phyloP scores from a whole-genome alignment of 35 echinoderm and acorn worm species.

The Holothuria glaberrima region DNA sequence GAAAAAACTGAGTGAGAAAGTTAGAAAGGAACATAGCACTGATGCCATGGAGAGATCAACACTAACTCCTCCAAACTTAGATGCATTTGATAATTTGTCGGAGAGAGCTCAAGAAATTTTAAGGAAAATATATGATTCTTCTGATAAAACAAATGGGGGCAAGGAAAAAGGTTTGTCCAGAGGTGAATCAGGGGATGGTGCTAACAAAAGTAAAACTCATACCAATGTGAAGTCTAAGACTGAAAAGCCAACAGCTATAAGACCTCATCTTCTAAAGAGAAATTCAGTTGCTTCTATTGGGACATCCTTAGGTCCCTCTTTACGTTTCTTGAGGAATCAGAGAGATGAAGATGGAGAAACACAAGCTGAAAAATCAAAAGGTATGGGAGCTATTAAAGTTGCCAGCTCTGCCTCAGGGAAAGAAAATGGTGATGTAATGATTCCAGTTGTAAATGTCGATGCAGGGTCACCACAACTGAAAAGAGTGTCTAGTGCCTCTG shows the following conservation, averaged over 20 bases:
- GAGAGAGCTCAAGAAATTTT: conserved; percentile 87
- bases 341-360: not conserved
- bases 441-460: not conserved
- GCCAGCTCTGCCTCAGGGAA: too few species aligned
- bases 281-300: conserved; percentile 38
- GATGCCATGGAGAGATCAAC: not conserved
- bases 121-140: conserved; percentile 75
- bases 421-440: too few species aligned
- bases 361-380: conserved; percentile 9
- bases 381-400: not conserved
- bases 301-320: not conserved
- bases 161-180: not conserved
- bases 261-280: conserved; percentile 32
- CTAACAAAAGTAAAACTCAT: not conserved
- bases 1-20: not conserved
- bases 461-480: not conserved
- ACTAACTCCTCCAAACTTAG: conserved; percentile 59
- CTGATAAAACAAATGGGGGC: not conserved
- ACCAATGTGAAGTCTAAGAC: not conserved
- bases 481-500: not conserved
- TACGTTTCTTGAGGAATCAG: not conserved
- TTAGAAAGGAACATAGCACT: not conserved
- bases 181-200: not conserved
- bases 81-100: conserved; percentile 78
- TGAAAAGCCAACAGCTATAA: not conserved